Evolutionary conservation across 2,113 vertebrate species (phyloP), one percentile per base, ranked within the genome.

Genomic region (Dromas ardeola): DNA sequence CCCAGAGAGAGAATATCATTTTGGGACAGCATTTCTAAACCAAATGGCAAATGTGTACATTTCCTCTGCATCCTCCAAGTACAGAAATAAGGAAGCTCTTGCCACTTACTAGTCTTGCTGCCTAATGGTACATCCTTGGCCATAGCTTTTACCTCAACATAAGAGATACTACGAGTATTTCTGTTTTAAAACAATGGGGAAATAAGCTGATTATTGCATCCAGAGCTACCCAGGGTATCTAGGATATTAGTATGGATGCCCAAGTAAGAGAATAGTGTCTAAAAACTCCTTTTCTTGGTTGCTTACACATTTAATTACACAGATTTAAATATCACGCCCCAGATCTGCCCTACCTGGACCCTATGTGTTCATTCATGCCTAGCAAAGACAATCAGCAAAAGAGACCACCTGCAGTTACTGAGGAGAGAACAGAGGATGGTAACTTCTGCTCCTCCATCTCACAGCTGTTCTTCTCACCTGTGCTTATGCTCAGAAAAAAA

Each of bases 131-230:
- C n/a, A 43, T 61, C 74, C 22, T 67, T 66, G n/a, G 65, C 17
- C 34, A 53, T 13, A 83, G 38, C 25, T 95, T 77, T 61, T 92
- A 56, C 20, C 11, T 61, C 40, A 95, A 52, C 16, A 66, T 78
- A 70, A 62, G 91, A 71, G 23, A 66, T 56, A 78, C 59, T 71
- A 58, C 49, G 86, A 78, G 65, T 50, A 70, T 36, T 49, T 95
- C 36, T 88, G 32, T 93, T 93, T 86, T 30, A 91, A 93, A 95
- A 87, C 40, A 95, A 88, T 52, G 43, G 80, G 91, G 82, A 97
- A 96, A 94, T 95, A 53, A 95, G 32, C 27, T 80, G 84, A 82
- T 77, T 86, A 86, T 58, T 89, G 77, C 67, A 94, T 62, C 49
- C 49, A 73, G n/a, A 59, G 15, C 25, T 56, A 84, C 29, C n/a